Conservation (phyloP, 2,113 vertebrate species). For the Puma concolor region DNA sequence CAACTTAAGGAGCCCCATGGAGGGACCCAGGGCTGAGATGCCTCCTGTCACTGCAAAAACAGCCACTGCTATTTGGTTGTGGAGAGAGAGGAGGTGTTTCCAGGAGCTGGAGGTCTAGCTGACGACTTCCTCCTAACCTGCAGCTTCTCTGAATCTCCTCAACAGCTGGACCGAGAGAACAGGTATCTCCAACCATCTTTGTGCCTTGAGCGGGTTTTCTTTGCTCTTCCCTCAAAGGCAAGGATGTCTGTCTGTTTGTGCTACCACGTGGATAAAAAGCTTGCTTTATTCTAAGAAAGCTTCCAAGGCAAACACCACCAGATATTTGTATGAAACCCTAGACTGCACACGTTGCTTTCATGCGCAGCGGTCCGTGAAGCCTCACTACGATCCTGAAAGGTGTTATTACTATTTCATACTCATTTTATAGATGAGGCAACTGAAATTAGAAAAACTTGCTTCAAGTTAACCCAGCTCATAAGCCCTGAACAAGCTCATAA, state of each 20-base stretch:
- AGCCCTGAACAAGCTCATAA: not conserved
- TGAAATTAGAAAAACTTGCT: not conserved
- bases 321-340: not conserved
- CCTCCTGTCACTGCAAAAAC: not conserved
- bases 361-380: not conserved
- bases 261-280: not conserved
- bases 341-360: not conserved
- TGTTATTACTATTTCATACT: no score
- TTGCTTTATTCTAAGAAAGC: conserved; percentile 8
- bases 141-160: not conserved
- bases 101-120: not conserved
- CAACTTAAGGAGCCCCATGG: not conserved
- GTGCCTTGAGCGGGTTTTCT: not conserved
- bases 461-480: not conserved
- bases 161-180: not conserved
- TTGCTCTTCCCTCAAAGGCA: not conserved
- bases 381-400: not conserved
- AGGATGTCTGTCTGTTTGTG: not conserved
- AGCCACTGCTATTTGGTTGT: not conserved
- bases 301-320: conserved; percentile 45
- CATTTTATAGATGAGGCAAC: not conserved
- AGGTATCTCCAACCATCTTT: no score
- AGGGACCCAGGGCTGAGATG: not conserved
- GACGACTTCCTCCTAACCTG: not conserved
- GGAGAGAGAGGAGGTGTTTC: not conserved